A percentile compares a stretch with the other conserved stretches of the same genome.
Evolutionary conservation across 2,113 vertebrate species (phyloP).

Genomic region (Cichladusa arquata): DNA sequence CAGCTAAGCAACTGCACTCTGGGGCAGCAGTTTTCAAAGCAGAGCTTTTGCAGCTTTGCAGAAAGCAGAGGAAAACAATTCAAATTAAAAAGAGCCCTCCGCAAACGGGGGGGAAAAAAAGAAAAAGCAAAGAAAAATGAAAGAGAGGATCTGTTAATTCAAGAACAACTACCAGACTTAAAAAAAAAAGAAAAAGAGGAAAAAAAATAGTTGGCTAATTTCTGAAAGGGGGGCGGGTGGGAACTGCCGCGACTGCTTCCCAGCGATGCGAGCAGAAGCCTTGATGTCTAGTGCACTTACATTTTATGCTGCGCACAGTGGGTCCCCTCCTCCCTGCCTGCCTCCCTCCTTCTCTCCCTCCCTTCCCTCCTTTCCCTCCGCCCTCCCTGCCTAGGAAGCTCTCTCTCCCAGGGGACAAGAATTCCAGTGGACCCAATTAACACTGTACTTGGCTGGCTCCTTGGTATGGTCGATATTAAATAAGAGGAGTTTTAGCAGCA

Average conservation of each 20-base stretch:
- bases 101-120: not conserved
- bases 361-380: conserved; percentile 45
- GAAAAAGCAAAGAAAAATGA: not conserved
- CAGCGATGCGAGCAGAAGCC: conserved; percentile 54
- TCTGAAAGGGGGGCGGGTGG: not conserved
- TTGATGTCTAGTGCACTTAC: conserved; percentile 48
- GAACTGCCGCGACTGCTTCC: not conserved
- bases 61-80: conserved; percentile 47
- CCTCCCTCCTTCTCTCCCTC: conserved; percentile 18
- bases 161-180: not conserved
- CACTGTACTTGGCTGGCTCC: conserved; percentile 71
- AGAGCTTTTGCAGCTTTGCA: conserved; percentile 61
- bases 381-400: conserved; percentile 60
- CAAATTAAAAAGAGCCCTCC: not conserved
- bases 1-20: conserved; percentile 69
- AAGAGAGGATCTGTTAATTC: conserved; percentile 31
- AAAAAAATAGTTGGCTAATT: conserved; percentile 12
- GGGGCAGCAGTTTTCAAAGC: conserved; percentile 75
- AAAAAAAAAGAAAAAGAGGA: not conserved
- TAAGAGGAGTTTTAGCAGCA: conserved; percentile 69
- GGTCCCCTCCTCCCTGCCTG: conserved; percentile 27
- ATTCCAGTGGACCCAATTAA: conserved; percentile 83
- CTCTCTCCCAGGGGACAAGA: conserved; percentile 59
- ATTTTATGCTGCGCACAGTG: conserved; percentile 38
- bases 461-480: conserved; percentile 73